phyloP scores from a whole-genome alignment of 2,113 vertebrate genomes.

The Oryzias javanicus region DNA sequence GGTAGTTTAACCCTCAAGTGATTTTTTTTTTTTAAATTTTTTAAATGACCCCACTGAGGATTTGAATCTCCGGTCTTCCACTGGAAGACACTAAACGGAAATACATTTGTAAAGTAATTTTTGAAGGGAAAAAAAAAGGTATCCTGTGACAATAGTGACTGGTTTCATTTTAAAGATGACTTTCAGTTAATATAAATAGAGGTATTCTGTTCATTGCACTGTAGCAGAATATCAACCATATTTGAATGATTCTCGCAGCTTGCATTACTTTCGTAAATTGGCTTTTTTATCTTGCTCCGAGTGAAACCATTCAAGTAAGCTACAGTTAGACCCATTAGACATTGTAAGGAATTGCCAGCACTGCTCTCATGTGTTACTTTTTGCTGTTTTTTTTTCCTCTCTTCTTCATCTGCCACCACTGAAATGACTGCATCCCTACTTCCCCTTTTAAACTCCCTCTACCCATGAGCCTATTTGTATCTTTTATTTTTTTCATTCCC shows the following conservation, averaged over 20 bases:
- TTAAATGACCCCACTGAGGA: too few relatives aligned
- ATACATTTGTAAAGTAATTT: too few relatives aligned
- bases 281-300: not conserved
- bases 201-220: not conserved
- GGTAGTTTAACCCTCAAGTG: too few relatives aligned
- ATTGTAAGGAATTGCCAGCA: not conserved
- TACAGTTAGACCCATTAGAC: not conserved
- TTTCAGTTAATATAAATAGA: not conserved
- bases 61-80: too few relatives aligned
- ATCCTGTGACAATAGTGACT: too few relatives aligned
- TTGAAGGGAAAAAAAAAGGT: too few relatives aligned
- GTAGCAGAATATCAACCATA: not conserved
- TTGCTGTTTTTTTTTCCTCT: not conserved
- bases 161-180: not conserved
- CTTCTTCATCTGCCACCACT: not conserved
- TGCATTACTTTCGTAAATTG: not conserved
- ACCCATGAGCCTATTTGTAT: not conserved
- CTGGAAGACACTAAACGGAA: too few relatives aligned
- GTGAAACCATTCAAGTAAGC: not conserved
- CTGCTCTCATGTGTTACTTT: not conserved
- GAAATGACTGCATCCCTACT: constrained; percentile 2
- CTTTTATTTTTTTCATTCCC: not conserved
- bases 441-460: constrained; percentile 1
- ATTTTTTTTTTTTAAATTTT: too few relatives aligned
- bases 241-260: not conserved